Percentiles rank a stretch among this genome's conserved stretches.
phyloP scores from a whole-genome alignment of 2,113 vertebrate species.

The Okapia johnstoni region DNA sequence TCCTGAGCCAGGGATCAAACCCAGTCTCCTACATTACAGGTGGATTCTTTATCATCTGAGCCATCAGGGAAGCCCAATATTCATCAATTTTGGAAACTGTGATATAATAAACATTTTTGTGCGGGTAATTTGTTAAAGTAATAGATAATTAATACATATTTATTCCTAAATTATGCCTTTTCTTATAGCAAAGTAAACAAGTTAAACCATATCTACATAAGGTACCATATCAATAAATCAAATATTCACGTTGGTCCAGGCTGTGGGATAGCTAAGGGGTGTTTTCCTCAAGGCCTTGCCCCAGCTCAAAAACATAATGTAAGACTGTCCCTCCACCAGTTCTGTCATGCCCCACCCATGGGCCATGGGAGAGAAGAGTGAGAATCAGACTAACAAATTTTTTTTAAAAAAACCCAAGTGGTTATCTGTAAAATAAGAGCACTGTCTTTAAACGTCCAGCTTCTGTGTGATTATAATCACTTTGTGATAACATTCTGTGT shows the following conservation, averaged over 20 bases:
- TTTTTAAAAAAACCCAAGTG: background rate
- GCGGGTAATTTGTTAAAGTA: background rate
- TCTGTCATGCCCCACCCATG: background rate
- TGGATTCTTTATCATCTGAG: background rate
- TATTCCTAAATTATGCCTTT: constrained; percentile 5
- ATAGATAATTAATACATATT: background rate
- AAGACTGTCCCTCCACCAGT: background rate
- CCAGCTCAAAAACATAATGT: background rate
- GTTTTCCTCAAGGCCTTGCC: background rate
- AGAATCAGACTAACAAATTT: background rate
- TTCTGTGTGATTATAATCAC: background rate
- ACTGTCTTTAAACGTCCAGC: background rate
- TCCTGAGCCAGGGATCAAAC: background rate
- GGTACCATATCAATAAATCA: background rate
- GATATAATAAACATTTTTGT: background rate
- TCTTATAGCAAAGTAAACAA: background rate
- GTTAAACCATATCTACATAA: background rate
- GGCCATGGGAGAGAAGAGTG: background rate
- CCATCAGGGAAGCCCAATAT: background rate
- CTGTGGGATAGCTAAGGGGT: background rate
- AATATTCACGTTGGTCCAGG: background rate
- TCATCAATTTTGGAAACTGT: background rate
- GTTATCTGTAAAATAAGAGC: background rate
- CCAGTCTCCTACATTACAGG: background rate
- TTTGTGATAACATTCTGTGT: background rate